Conservation (phyloP, 2,888 invertebrate genomes). For the Archaeoteleia sp. region DNA sequence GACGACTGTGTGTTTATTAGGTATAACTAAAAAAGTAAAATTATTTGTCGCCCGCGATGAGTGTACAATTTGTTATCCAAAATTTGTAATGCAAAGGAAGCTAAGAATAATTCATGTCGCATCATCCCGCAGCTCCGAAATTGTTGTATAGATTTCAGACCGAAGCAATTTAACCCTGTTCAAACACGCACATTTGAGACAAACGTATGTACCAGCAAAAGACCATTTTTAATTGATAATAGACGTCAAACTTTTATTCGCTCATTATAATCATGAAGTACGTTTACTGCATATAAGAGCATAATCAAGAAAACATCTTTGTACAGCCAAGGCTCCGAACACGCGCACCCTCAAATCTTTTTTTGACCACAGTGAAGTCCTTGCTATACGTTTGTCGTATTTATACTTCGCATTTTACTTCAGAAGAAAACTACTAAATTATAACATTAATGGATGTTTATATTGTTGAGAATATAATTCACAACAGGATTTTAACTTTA, state of each 20-base stretch:
- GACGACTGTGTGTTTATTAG: constrained; percentile 68
- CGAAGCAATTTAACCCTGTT: constrained; percentile 58
- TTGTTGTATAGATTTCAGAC: constrained; percentile 36
- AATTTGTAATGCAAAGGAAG: constrained; percentile 52
- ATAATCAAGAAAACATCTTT: constrained; percentile 5
- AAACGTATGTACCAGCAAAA: constrained; percentile 30
- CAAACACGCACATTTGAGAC: constrained; percentile 70
- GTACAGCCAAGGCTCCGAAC: background rate
- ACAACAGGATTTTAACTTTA: no score
- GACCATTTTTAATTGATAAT: constrained; percentile 43
- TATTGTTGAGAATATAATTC: no score
- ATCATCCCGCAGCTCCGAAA: constrained; percentile 54
- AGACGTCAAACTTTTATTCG: constrained; percentile 56
- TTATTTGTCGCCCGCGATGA: constrained; percentile 55
- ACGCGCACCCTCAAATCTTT: constrained; percentile 33
- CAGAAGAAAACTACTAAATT: constrained; percentile 10
- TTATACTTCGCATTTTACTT: constrained; percentile 1
- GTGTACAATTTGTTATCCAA: constrained; percentile 59
- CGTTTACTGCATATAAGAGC: background rate
- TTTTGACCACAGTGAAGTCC: constrained; percentile 16
- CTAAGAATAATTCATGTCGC: constrained; percentile 40
- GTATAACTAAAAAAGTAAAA: constrained; percentile 55
- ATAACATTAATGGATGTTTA: no score
- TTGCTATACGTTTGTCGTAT: background rate
- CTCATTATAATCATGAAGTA: constrained; percentile 40